These are phyloP conservation scores for Rhyacophila evoluta DNA, from an alignment of 2,888 invertebrate genomes.

Conservation along the genomic window DNA sequence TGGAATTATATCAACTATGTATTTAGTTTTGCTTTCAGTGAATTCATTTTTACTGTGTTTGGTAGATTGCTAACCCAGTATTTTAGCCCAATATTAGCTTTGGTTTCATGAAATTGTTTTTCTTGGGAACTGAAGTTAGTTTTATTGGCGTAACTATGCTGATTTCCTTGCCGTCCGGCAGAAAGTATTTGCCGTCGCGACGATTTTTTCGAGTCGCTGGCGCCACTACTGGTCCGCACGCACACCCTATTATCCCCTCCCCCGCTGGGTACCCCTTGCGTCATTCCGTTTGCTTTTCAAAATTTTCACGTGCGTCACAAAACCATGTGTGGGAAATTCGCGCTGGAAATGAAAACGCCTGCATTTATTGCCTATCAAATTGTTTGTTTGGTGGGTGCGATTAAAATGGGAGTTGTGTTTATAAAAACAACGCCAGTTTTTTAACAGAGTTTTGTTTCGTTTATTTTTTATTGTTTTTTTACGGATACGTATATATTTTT, in stretches of 20 bases:
- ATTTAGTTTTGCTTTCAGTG: too few species aligned
- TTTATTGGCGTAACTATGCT: not conserved
- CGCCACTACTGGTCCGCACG: not conserved
- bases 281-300: not conserved
- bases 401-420: not conserved
- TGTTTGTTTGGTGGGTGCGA: not conserved
- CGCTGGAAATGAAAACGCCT: not conserved
- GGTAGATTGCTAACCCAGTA: too few species aligned
- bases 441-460: too few species aligned
- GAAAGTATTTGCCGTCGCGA: not conserved
- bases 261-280: not conserved
- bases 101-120: too few species aligned
- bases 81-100: too few species aligned
- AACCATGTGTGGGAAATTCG: not conserved
- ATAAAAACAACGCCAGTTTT: not conserved
- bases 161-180: not conserved
- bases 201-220: not conserved
- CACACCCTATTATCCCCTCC: not conserved
- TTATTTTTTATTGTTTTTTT: too few species aligned
- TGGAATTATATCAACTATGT: too few species aligned
- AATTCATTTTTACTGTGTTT: too few species aligned
- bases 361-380: not conserved
- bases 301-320: slow-evolving; percentile 2
- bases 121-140: not conserved
- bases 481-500: too few species aligned